Evolutionary conservation across 2,888 invertebrate species (phyloP).

Genomic region (Ornithoptera priamus): DNA sequence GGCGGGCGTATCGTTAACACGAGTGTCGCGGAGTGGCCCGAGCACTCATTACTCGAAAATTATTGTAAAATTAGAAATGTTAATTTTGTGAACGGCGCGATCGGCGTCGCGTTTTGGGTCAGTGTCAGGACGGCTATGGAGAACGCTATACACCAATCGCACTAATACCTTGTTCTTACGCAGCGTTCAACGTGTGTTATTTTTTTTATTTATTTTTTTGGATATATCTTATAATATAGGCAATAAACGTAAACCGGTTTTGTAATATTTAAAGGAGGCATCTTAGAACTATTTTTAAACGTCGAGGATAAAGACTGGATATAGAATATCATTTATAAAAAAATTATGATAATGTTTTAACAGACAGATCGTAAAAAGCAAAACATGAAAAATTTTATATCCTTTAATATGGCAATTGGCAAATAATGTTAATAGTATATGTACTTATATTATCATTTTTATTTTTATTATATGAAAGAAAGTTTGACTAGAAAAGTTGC

Average conservation of each 20-base stretch:
- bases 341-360: too few relatives aligned
- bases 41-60: slow-evolving; percentile 30
- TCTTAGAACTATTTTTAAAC: too few relatives aligned
- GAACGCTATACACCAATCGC: slow-evolving; percentile 9
- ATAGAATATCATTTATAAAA: too few relatives aligned
- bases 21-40: slow-evolving; percentile 29
- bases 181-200: neutral
- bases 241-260: neutral
- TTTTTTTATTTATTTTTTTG: neutral
- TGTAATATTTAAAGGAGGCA: too few relatives aligned
- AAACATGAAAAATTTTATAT: too few relatives aligned
- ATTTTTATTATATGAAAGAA: too few relatives aligned
- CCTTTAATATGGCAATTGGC: too few relatives aligned
- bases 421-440: too few relatives aligned
- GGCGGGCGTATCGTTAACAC: slow-evolving; percentile 29
- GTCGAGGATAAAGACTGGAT: too few relatives aligned
- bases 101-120: slow-evolving; percentile 38
- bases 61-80: slow-evolving; percentile 37
- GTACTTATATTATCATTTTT: too few relatives aligned
- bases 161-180: neutral
- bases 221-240: neutral
- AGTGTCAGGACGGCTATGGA: slow-evolving; percentile 35
- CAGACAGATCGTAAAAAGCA: too few relatives aligned
- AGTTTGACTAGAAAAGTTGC: too few relatives aligned
- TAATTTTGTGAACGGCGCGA: slow-evolving; percentile 36